Evolutionary conservation across 2,113 vertebrate species (phyloP).

Genomic region (Excalfactoria chinensis): DNA sequence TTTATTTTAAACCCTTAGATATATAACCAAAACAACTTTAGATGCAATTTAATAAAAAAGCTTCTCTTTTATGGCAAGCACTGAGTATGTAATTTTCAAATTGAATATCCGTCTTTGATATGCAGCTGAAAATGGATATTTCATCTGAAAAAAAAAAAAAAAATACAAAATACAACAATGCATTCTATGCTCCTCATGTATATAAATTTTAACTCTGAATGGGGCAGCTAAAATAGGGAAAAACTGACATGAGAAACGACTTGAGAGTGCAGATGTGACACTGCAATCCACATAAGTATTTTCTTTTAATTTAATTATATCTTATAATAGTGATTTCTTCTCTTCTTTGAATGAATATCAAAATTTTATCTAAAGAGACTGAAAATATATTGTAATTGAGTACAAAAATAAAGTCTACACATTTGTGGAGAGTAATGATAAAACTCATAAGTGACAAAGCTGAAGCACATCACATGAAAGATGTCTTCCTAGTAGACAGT

Average conservation of each 20-base stretch:
- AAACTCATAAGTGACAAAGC: conserved; percentile 12
- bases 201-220: not conserved
- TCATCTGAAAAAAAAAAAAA: not conserved
- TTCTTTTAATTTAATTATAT: conserved; percentile 25
- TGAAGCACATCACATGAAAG: conserved; percentile 45
- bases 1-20: not conserved
- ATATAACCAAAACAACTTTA: not conserved
- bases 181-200: not conserved
- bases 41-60: not conserved
- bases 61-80: not conserved
- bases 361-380: conserved; percentile 23
- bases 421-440: conserved; percentile 31
- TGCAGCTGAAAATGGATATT: not conserved
- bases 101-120: not conserved
- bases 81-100: not conserved
- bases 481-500: conserved; percentile 30
- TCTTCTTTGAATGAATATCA: not conserved
- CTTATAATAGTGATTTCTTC: not conserved
- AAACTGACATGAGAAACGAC: not conserved
- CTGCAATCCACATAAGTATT: not conserved
- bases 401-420: not conserved
- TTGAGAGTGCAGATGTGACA: not conserved
- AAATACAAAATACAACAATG: no score
- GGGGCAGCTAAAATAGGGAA: not conserved
- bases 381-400: conserved; percentile 33